These are phyloP conservation scores for Spinibarbus caldwelli DNA, from an alignment of 2,797 vertebrate genomes.

Conservation along the genomic window DNA sequence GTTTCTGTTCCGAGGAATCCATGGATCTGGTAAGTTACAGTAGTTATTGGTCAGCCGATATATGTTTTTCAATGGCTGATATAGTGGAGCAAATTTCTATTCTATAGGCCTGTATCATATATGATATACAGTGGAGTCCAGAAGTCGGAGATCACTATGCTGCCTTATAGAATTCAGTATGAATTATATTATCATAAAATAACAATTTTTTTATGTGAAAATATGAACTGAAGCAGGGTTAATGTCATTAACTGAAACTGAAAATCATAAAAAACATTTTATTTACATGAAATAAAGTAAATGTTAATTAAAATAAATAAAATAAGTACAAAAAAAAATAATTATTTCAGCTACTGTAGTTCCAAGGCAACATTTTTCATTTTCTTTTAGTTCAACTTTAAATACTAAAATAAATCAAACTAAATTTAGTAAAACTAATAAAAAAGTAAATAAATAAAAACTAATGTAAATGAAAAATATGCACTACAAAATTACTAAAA, in stretches of 20 bases:
- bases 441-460: too few species aligned
- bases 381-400: neutral
- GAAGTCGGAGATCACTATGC: neutral
- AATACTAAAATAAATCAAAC: too few species aligned
- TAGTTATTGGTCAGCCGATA: neutral
- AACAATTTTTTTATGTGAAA: neutral
- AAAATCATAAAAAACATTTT: too few species aligned
- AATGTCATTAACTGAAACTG: neutral
- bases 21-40: slow-evolving; percentile 16
- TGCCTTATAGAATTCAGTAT: neutral
- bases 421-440: too few species aligned
- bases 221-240: neutral
- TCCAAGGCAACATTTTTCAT: too few species aligned
- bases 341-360: neutral
- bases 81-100: too few species aligned
- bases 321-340: too few species aligned
- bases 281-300: neutral
- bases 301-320: neutral
- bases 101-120: neutral
- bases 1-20: slow-evolving; percentile 7
- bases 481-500: too few species aligned
- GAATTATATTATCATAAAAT: neutral
- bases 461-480: too few species aligned
- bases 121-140: neutral
- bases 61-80: neutral